Evolutionary conservation across 2,797 vertebrate species (phyloP).

Genomic region (Micromesistius poutassou): DNA sequence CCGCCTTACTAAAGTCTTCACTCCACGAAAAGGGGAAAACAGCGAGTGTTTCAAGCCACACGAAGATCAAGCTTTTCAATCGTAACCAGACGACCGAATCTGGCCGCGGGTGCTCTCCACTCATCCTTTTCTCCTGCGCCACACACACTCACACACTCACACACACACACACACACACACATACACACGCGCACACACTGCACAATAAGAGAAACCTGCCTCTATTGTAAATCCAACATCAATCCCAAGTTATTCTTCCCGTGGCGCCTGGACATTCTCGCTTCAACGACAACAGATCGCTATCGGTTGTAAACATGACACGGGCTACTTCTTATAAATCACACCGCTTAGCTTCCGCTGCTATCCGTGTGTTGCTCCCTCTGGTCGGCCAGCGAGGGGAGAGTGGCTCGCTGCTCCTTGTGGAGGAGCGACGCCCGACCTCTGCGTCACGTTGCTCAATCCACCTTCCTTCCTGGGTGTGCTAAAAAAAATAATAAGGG

Average conservation of each 20-base stretch:
- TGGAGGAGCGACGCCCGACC: slow-evolving; percentile 40
- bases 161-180: no score
- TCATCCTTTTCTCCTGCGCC: slow-evolving; percentile 67
- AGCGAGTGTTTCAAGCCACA: not conserved
- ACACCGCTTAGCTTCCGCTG: slow-evolving; percentile 11
- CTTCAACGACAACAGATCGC: slow-evolving; percentile 27
- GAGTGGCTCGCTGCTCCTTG: slow-evolving; percentile 27
- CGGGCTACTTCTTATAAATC: not conserved
- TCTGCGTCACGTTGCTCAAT: slow-evolving; percentile 56
- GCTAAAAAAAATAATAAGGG: not conserved
- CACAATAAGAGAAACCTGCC: slow-evolving; percentile 46
- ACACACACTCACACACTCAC: slow-evolving; percentile 25
- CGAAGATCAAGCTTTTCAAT: slow-evolving; percentile 18
- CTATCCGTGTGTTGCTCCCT: not conserved
- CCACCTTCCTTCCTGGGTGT: slow-evolving; percentile 43
- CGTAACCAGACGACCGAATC: slow-evolving; percentile 43
- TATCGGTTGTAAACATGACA: slow-evolving; percentile 11
- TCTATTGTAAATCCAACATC: slow-evolving; percentile 26
- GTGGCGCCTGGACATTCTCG: slow-evolving; percentile 22
- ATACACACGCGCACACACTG: not conserved
- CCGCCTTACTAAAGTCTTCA: slow-evolving; percentile 31
- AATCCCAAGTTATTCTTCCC: slow-evolving; percentile 6
- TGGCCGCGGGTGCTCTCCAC: slow-evolving; percentile 48
- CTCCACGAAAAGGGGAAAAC: slow-evolving; percentile 1
- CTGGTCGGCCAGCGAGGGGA: not conserved